Evolutionary conservation across 2,888 invertebrate genomes (phyloP), one percentile per base, ranked within the genome.

Genomic region (Diaprepes abbreviatus): DNA sequence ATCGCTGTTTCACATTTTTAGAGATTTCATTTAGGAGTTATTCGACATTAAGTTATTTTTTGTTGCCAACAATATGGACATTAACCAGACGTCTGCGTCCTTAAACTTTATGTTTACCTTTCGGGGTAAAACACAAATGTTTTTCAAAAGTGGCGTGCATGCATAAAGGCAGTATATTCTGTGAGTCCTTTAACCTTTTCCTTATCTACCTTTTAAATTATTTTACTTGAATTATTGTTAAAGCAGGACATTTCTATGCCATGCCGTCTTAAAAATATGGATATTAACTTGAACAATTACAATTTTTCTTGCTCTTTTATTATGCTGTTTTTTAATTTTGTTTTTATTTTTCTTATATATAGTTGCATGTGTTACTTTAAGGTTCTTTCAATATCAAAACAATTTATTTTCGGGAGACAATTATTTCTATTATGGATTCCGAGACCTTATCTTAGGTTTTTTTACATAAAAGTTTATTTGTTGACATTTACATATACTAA

Each of bases 161-260:
- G 59, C 45, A 59, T 17, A 43, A 31, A 10, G 59, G 45, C 59
- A 59, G 31, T 59, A 59, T 59, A 59, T 59, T 12, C 59, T 24
- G 16, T 24, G 17, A 43, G 59, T 59, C 59, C 59, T 19, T 59
- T 59, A 59, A 59, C 59, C 59, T 59, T 59, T 59, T 59, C 59
- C 59, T 59, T 59, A 59, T 59, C 59, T 59, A 40, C 43, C 59
- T 59, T 59, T 59, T 59, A 59, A 43, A 45, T 59, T 59, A 59
- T 59, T 59, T 59, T 59, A 59, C 31, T 43, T 59, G 59, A 59
- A 31, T 59, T 59, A 59, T 59, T 59, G 59, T 59, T 59, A 59
- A 59, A 59, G 43, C 59, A 33, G 59, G 59, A 59, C 59, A 59
- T 59, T 59, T 59, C 59, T 59, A 59, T 59, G 59, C 59, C 43